Evolutionary conservation across 2,888 invertebrate genomes (phyloP), one percentile per base, ranked within the genome.

Genomic region (Antheraea assamensis): DNA sequence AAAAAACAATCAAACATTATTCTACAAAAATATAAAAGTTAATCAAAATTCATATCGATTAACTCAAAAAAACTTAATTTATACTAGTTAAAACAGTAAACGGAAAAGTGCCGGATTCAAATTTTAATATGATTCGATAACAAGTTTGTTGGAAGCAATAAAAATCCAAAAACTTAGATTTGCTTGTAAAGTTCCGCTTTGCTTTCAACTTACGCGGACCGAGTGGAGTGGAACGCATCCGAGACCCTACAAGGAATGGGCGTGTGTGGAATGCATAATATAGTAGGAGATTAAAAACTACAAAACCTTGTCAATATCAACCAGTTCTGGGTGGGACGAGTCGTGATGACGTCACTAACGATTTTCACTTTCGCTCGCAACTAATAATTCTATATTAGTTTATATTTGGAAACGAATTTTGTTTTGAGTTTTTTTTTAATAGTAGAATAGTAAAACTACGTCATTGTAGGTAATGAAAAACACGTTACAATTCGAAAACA

Each of bases 221-320:
- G 90, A 86, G 87, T 84, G 80, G 85, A 89, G 89, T 87, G 86
- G 88, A 89, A 90, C 90, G 88, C 89, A 89, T 87, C 88, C 87
- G 83, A 81, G 83, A 85, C 89, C 90, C 90, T 90, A 93, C 93
- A 93, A 92, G 92, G 91, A 94, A 93, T 89, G 87, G 94, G 94
- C 94, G 94, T 94, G 94, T 87, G 82, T 90, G 86, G 94, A 92
- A 93, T 94, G 94, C 88, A 94, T 94, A 94, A 94, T 93, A 90
- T 86, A 91, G 89, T 84, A 87, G 89, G 85, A 91, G 92, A 94
- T 94, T 94, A 94, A 93, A 94, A 94, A 93, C 92, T 93, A 92
- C 88, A 91, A 88, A 91, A 90, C 87, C 91, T 86, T 92, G 93
- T 93, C 93, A 91, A 92, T 91, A 90, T 78, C 91, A 92, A 90